Percentiles rank a stretch among this genome's conserved stretches.
Evolutionary conservation across 2,113 vertebrate genomes (phyloP).

Genomic region (Tympanuchus pallidicinctus): DNA sequence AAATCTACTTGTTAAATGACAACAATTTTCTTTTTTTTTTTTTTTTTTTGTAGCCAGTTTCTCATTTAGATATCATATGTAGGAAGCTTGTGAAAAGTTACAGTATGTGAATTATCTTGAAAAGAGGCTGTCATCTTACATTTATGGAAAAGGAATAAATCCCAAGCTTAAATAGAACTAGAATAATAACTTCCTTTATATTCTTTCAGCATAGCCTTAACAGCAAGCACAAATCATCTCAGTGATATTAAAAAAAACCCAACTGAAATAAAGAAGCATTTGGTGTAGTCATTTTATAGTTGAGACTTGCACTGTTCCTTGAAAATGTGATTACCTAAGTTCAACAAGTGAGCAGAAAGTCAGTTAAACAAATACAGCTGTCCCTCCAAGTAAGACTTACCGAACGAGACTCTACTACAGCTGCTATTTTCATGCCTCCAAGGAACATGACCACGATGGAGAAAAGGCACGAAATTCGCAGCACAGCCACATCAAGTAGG

Average conservation of each 20-base stretch:
- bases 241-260: conserved; percentile 54
- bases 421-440: neutral
- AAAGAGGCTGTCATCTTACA: conserved; percentile 24
- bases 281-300: neutral
- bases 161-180: conserved; percentile 52
- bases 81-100: conserved; percentile 22
- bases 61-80: neutral
- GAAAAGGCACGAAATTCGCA: neutral
- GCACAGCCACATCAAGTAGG: neutral
- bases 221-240: conserved; percentile 44
- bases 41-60: neutral
- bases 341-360: conserved; percentile 25
- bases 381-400: neutral
- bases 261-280: neutral
- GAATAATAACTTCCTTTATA: conserved; percentile 55
- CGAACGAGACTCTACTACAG: neutral
- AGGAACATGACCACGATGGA: neutral
- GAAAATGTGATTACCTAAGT: neutral
- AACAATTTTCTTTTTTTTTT: neutral
- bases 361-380: neutral
- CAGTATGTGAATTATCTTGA: conserved; percentile 55
- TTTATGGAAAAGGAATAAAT: conserved; percentile 59
- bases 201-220: conserved; percentile 1
- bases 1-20: neutral
- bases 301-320: neutral